Percentiles rank a stretch among this genome's conserved stretches.
Evolutionary conservation across 2,113 vertebrate genomes (phyloP).

Genomic region (Actenoides lindsayi): DNA sequence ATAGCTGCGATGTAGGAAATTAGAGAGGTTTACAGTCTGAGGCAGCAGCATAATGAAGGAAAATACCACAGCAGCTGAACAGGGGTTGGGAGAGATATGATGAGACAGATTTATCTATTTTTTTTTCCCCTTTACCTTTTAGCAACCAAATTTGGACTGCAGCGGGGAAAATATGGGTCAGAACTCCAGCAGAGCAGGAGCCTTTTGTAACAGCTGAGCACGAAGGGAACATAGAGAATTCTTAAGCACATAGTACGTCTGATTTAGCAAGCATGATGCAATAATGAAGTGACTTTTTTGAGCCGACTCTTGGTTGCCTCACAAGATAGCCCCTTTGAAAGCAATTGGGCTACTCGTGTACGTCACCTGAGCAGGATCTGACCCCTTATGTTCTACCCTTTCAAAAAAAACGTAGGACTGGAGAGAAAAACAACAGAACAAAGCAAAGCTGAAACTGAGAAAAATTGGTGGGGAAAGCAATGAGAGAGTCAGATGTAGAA

Average conservation of each 20-base stretch:
- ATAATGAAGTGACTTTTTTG: conserved; percentile 12
- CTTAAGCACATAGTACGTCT: background rate
- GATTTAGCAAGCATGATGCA: conserved; percentile 50
- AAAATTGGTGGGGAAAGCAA: background rate
- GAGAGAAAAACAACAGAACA: background rate
- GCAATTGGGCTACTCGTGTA: background rate
- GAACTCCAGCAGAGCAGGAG: conserved; percentile 58
- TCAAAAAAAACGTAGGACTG: background rate
- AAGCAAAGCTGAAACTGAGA: background rate
- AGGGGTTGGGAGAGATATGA: background rate
- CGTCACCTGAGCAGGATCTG: background rate
- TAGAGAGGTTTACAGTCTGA: conserved; percentile 84
- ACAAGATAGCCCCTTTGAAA: conserved; percentile 15
- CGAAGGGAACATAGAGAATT: background rate
- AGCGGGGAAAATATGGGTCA: conserved; percentile 59
- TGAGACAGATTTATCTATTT: background rate
- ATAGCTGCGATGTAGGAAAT: conserved; percentile 90
- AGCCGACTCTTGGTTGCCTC: conserved; percentile 37
- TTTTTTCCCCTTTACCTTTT: background rate
- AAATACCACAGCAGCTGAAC: conserved; percentile 76
- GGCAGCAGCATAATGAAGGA: conserved; percentile 79
- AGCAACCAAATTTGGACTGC: conserved; percentile 48
- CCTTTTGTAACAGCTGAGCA: conserved; percentile 36
- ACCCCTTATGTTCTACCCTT: background rate
- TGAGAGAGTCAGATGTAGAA: background rate